Evolutionary conservation across 2,797 vertebrate species (phyloP).

Genomic region (Austrolebias charrua): DNA sequence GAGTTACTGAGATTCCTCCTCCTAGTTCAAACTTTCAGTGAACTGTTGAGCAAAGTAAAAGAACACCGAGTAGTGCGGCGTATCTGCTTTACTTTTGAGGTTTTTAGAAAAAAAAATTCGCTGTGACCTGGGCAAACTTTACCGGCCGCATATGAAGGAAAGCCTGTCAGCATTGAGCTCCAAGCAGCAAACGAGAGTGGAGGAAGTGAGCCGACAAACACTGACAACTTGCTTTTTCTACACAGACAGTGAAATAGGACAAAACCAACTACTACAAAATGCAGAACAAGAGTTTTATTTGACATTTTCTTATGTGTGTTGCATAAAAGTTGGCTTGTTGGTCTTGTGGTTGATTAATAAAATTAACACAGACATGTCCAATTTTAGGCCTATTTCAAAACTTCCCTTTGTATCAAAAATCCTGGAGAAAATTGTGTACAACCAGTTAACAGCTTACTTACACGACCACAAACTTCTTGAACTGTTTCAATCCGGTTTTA

Average conservation of each 20-base stretch:
- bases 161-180: conserved; percentile 30
- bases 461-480: no score
- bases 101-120: conserved; percentile 13
- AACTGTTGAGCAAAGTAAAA: conserved; percentile 4
- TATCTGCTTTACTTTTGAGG: conserved; percentile 5
- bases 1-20: conserved; percentile 15
- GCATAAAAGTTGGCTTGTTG: conserved; percentile 24
- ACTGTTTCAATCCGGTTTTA: no score
- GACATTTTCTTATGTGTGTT: background rate
- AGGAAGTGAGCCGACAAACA: conserved; percentile 34
- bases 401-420: no score
- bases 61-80: background rate
- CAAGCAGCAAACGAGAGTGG: conserved; percentile 19
- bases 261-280: conserved; percentile 39
- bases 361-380: no score
- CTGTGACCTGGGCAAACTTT: conserved; percentile 19
- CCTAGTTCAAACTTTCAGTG: conserved; percentile 1
- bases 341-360: conserved; percentile 52
- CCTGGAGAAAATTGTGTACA: no score
- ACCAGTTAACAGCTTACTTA: no score
- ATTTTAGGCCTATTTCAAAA: no score
- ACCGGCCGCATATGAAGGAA: conserved; percentile 28
- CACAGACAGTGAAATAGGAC: conserved; percentile 36
- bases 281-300: conserved; percentile 20
- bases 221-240: conserved; percentile 24